Conservation (phyloP, 2,888 invertebrate genomes). For the Monopis laevigella region DNA sequence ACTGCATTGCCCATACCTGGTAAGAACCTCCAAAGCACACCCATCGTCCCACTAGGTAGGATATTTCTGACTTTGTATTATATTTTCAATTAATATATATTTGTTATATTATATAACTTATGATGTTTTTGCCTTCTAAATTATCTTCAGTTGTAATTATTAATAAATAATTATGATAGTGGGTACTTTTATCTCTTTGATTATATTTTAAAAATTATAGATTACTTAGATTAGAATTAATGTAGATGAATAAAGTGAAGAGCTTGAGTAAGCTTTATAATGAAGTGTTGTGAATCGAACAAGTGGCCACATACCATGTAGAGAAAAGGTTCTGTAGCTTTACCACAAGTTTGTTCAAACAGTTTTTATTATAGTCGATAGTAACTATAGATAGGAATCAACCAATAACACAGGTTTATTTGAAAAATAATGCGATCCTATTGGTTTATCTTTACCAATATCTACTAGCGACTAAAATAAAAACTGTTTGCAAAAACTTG, state of each 20-base stretch:
- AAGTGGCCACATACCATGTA: constrained; percentile 53
- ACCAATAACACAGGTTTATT: no score
- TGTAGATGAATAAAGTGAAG: constrained; percentile 32
- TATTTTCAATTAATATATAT: constrained; percentile 5
- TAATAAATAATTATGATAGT: no score
- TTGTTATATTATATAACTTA: constrained; percentile 9
- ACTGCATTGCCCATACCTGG: not conserved
- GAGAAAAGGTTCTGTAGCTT: constrained; percentile 1
- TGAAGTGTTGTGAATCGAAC: constrained; percentile 66
- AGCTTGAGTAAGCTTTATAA: constrained; percentile 66
- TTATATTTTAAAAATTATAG: no score
- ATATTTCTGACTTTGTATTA: not conserved
- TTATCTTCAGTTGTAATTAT: constrained; percentile 5
- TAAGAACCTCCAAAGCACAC: not conserved
- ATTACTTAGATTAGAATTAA: constrained; percentile 1
- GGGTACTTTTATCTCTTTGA: constrained; percentile 3
- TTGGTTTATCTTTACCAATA: no score
- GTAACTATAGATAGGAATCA: no score
- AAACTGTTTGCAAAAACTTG: no score
- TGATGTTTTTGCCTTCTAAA: constrained; percentile 7
- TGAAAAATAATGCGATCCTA: no score
- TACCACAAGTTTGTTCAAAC: no score
- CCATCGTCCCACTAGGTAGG: not conserved
- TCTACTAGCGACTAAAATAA: no score
- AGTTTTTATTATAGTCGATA: no score